These are phyloP conservation scores for Aix galericulata DNA, from an alignment of 2,113 vertebrate species.

Conservation along the genomic window DNA sequence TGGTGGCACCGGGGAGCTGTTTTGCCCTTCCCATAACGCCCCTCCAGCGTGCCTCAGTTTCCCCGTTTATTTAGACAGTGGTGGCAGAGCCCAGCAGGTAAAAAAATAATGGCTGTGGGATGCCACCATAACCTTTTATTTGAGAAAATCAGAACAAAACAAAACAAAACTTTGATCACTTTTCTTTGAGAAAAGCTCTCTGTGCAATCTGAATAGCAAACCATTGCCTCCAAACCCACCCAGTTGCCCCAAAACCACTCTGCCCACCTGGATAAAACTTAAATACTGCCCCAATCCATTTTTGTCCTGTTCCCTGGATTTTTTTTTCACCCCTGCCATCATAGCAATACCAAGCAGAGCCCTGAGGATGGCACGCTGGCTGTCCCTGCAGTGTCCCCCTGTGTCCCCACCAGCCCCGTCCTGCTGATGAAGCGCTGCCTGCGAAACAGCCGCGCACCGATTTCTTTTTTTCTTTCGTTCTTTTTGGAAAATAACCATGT, in stretches of 20 bases:
- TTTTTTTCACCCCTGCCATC: neutral
- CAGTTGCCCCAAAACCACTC: neutral
- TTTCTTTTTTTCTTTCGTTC: neutral
- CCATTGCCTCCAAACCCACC: rapidly evolving
- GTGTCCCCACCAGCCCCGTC: neutral
- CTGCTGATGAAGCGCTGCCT: neutral
- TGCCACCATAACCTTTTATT: no score
- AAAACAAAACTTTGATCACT: no score
- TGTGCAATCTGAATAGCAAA: neutral
- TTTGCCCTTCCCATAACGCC: rapidly evolving
- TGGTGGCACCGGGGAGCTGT: neutral
- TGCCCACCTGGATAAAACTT: neutral
- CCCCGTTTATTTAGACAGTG: neutral
- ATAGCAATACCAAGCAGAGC: no score
- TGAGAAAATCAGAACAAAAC: no score
- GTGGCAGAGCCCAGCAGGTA: neutral
- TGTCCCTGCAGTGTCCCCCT: neutral
- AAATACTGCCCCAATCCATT: neutral
- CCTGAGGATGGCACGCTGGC: rapidly evolving
- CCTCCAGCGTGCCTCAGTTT: neutral
- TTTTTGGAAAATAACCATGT: neutral
- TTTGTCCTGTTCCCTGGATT: neutral
- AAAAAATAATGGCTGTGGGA: no score
- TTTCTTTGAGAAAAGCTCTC: no score
- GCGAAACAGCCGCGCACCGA: neutral